These are phyloP conservation scores for Heliconius charithonia DNA, from an alignment of 2,888 invertebrate species.

Conservation along the genomic window DNA sequence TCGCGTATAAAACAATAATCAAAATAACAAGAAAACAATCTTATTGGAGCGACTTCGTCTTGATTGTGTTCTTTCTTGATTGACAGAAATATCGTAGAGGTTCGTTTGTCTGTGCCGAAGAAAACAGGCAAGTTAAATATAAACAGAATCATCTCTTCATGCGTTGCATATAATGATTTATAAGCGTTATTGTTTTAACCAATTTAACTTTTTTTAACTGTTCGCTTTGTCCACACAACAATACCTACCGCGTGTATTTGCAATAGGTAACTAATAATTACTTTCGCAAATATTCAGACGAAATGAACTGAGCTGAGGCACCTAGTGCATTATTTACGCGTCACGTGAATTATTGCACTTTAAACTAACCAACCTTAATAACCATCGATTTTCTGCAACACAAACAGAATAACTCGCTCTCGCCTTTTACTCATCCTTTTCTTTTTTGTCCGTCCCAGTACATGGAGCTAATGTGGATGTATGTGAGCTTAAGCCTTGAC, in stretches of 20 bases:
- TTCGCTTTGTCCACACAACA: constrained; percentile 15
- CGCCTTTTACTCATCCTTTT: constrained; percentile 9
- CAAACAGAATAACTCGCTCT: constrained; percentile 30
- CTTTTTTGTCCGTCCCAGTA: constrained; percentile 21
- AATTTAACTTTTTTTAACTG: not conserved
- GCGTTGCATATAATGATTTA: not conserved
- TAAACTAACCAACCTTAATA: constrained; percentile 30
- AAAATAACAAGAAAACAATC: constrained; percentile 12
- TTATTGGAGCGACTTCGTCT: constrained; percentile 7
- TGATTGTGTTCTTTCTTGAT: constrained; percentile 51
- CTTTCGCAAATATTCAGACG: constrained; percentile 8
- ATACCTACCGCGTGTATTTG: constrained; percentile 6
- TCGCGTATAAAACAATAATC: constrained; percentile 20
- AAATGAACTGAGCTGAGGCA: not conserved
- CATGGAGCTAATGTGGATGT: constrained; percentile 23
- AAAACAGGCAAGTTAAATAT: constrained; percentile 69
- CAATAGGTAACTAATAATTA: constrained; percentile 11
- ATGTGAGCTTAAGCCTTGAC: constrained; percentile 19
- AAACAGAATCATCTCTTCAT: not conserved
- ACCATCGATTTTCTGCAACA: constrained; percentile 26
- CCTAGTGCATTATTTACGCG: constrained; percentile 9
- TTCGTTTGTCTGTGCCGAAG: constrained; percentile 63
- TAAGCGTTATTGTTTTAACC: not conserved
- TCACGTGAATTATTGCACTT: constrained; percentile 30
- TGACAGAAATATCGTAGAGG: constrained; percentile 77